Conservation (phyloP, 2,113 vertebrate species). For the Otocyon megalotis region DNA sequence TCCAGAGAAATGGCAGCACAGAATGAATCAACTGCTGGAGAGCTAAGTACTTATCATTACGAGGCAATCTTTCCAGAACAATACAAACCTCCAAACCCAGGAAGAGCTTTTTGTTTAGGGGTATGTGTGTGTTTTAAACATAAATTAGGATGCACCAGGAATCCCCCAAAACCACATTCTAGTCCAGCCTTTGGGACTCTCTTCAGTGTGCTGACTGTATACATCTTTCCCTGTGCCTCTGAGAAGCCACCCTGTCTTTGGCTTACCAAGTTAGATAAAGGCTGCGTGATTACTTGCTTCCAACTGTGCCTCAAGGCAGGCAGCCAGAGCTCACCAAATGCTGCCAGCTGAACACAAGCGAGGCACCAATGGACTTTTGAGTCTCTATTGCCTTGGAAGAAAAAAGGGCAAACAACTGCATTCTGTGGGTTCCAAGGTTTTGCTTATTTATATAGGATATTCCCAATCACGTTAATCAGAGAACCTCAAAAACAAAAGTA, state of each 20-base stretch:
- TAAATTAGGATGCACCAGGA: neutral
- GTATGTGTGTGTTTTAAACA: neutral
- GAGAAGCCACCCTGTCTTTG: neutral
- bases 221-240: neutral
- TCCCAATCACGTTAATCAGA: too few relatives aligned
- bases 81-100: neutral
- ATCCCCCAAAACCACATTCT: neutral
- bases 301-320: neutral
- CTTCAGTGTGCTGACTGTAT: neutral
- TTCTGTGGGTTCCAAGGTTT: neutral
- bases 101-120: neutral
- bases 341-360: neutral
- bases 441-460: neutral
- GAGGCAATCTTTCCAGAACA: neutral
- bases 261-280: neutral
- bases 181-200: neutral
- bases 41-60: neutral
- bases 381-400: neutral
- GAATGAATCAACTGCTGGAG: neutral
- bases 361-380: neutral
- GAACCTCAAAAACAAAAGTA: neutral
- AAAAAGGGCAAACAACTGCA: neutral
- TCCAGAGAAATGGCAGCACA: neutral
- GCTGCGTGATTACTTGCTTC: neutral
- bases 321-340: neutral